These are phyloP conservation scores for Lithophane socia DNA, from an alignment of 2,888 invertebrate genomes.

Conservation along the genomic window DNA sequence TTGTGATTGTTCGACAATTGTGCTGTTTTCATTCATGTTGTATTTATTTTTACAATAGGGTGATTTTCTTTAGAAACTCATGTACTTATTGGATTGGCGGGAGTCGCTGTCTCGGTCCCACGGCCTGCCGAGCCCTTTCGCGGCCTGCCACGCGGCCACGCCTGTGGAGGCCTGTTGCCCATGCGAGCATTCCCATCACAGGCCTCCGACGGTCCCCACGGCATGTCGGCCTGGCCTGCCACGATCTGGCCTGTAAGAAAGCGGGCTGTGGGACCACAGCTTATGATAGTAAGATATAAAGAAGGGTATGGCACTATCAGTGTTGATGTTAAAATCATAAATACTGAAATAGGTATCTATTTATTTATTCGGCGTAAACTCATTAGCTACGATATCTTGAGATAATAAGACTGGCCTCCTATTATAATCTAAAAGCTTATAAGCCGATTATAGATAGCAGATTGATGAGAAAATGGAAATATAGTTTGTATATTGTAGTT, in stretches of 20 bases:
- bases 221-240: too few relatives aligned
- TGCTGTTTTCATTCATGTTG: constrained; percentile 17
- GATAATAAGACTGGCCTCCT: too few relatives aligned
- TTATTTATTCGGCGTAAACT: not conserved
- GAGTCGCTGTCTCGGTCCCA: not conserved
- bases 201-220: too few relatives aligned
- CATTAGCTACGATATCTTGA: not conserved
- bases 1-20: constrained; percentile 26
- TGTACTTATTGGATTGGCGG: not conserved
- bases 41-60: constrained; percentile 12
- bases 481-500: too few relatives aligned
- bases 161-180: too few relatives aligned
- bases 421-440: not conserved
- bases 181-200: too few relatives aligned
- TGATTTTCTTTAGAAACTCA: not conserved
- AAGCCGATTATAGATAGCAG: not conserved
- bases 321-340: not conserved
- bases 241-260: too few relatives aligned
- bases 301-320: not conserved
- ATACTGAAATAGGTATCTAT: not conserved
- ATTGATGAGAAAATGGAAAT: not conserved
- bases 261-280: too few relatives aligned
- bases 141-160: too few relatives aligned
- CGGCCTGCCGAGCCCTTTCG: too few relatives aligned
- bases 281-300: not conserved